Evolutionary conservation across 53 echinoderm and acorn worm genomes (phyloP), one percentile per base, ranked within the genome.

Genomic region (Apostichopus leukothele): DNA sequence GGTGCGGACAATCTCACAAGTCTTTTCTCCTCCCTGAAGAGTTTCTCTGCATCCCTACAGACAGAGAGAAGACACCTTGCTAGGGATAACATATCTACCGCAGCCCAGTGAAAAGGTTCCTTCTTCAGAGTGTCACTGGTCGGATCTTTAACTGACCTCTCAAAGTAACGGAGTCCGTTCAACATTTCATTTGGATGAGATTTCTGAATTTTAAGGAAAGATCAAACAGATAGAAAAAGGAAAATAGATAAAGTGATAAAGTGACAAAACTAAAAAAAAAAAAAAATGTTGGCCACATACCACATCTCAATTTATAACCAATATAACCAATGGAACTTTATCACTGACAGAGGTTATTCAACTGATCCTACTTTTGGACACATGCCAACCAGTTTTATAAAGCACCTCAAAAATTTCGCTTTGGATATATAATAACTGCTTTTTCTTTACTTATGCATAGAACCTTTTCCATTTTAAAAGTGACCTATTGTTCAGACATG

Each of bases 101-200:
- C 91, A 18, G 93, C 95, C 95, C 95, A 95, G 87, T 90, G 80
- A 88, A 95, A 95, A 1, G 84, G 60, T 81, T 95, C 92, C 59
- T 91, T 83, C 80, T 95, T 87, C 67, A 86, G 19, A 57, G 78
- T 77, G 52, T 61, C 84, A 68, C 75, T 55, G 75, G 76, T 80
- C 0, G 86, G 50, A 60, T 90, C 86, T 71, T 95, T 95, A 18
- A 93, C 61, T 50, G 92, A 86, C 83, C 95, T 88, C 86, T 95
- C 95, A 90, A 95, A 95, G 89, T 95, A 95, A 12, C 95, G 91
- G 16, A 95, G 83, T 51, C 95, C 95, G 9, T 91, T 95, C 87
- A 95, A 86, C 95, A 95, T 95, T 74, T 95, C 95, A 13, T 95
- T 95, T 7, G 95, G 95, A 77, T 95, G 95, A 21, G 95, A 95